Base-by-base conservation (phyloP, 2,888 invertebrate genomes). In the Acleris emargana region DNA sequence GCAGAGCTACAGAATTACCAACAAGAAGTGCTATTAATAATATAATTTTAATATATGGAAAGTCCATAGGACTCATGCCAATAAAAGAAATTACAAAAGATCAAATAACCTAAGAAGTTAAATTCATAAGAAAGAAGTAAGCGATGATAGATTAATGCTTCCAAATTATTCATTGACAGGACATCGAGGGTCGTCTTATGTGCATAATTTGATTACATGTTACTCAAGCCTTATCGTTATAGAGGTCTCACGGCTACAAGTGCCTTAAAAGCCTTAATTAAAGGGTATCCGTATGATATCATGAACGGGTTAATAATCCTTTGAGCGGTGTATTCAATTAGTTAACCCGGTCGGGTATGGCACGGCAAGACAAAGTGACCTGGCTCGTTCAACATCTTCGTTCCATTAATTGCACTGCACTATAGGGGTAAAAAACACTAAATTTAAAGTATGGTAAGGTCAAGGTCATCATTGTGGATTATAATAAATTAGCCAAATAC, bases 211-310 rank as follows among this genome's bases (percentile, higher is more conserved):
- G 16, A 51, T 2, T 11, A 32, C 32, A 32, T 11, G 32, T 11
- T 32, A 32, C 32, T 32, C 1, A 32, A 32, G 32, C 32, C 32
- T 32, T 11, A 32, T 32, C 32, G 11, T 3, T 32, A 32, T 32
- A 9, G 32, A 1, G 32, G 11, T 11, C 25, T 55, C 20, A 20
- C 7, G n/a, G 55, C 16, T 38, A 45, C 43, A 45, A 25, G 9
- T 25, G n/a, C n/a, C 22, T 25, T 25, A 9, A 13, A 57, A 25
- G 45, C 43, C 57, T 57, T 57, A 45, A 57, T 45, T 45, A 45
- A 45, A 43, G 7, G 45, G 25, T 28, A 45, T 57, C 25, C 13
- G 25, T 28, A 25, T 22, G 17, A 57, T 45, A 45, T 57, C 22
- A 57, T 11, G 42, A 13, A 11, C 42, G 57, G 57, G 57, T 25